Evolutionary conservation across 2,888 invertebrate genomes (phyloP).

Genomic region (Fabriciana adippe): DNA sequence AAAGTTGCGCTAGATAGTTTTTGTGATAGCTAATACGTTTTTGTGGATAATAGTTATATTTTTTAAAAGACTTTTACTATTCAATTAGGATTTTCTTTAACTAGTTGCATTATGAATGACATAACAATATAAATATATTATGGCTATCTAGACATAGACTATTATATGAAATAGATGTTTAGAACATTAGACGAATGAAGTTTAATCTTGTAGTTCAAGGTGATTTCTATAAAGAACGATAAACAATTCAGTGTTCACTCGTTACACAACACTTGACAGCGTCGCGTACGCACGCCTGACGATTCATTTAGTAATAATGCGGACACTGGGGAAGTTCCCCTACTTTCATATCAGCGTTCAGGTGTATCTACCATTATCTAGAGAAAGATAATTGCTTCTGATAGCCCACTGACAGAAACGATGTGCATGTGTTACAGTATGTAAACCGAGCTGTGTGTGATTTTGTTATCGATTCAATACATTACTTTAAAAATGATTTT

Average conservation of each 20-base stretch:
- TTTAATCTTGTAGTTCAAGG: slow-evolving; percentile 35
- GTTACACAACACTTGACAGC: slow-evolving; percentile 53
- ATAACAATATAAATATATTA: too few relatives aligned
- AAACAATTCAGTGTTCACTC: slow-evolving; percentile 48
- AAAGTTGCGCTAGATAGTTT: too few relatives aligned
- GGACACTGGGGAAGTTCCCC: slow-evolving; percentile 36
- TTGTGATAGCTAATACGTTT: too few relatives aligned
- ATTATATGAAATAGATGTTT: too few relatives aligned
- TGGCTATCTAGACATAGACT: too few relatives aligned
- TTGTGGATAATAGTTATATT: too few relatives aligned
- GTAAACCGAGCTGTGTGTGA: slow-evolving; percentile 3
- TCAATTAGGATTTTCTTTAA: too few relatives aligned
- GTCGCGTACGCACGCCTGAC: slow-evolving; percentile 60
- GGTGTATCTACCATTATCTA: slow-evolving; percentile 21
- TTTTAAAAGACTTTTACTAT: too few relatives aligned
- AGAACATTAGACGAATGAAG: neutral
- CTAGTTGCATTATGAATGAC: too few relatives aligned
- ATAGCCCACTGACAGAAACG: neutral
- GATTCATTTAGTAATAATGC: slow-evolving; percentile 48
- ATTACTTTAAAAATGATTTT: slow-evolving; percentile 35
- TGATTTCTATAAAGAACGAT: slow-evolving; percentile 46
- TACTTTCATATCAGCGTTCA: slow-evolving; percentile 28
- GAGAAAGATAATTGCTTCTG: slow-evolving; percentile 21
- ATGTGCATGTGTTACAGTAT: slow-evolving; percentile 1
- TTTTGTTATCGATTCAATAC: slow-evolving; percentile 20